Evolutionary conservation across 1,140 invertebrate genomes (phyloP), one percentile per base, ranked within the genome.

Genomic region (Diachasma alloeum): DNA sequence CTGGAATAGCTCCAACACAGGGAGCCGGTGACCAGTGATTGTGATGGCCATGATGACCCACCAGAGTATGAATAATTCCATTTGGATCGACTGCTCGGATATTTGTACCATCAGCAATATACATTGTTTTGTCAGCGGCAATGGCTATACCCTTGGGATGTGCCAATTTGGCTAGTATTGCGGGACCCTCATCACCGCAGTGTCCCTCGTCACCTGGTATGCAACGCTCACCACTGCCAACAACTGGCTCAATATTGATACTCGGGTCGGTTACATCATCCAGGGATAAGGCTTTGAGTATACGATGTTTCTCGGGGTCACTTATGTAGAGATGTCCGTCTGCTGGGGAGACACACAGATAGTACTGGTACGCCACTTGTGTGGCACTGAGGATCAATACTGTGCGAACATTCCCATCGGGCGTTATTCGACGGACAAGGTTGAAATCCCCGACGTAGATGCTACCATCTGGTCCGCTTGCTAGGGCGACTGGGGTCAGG

Each of bases 391-490:
- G 91, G 86, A 98, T 94, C n/a, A 99, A 90, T 24, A 99, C 95
- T 53, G 97, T 99, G 80, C 95, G 96, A 24, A 99, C 96, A 82
- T 93, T 94, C 83, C 97, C 97, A 84, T 97, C 95, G 1, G 97
- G 96, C 22, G 96, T 97, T 56, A 99, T 95, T 82, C 97, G 92
- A 39, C 98, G 92, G 31, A 99, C 95, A 44, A 98, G 92, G 91
- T 99, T 99, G 85, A 98, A 98, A 88, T 99, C 98, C 0, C 97
- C 98, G 9, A 99, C 96, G 87, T 98, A 99, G 22, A 99, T 92
- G 78, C 96, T 97, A 13, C 98, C 98, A 91, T 99, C 98, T 6
- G 97, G 95, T 19, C 97, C 97, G 26, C 96, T 96, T 3, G 98
- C 95, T 37, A 99, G 88, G 10, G 97, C 96, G 4, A 98, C 96